Conservation (phyloP, 2,888 invertebrate species). For the Synanthedon vespiformis region DNA sequence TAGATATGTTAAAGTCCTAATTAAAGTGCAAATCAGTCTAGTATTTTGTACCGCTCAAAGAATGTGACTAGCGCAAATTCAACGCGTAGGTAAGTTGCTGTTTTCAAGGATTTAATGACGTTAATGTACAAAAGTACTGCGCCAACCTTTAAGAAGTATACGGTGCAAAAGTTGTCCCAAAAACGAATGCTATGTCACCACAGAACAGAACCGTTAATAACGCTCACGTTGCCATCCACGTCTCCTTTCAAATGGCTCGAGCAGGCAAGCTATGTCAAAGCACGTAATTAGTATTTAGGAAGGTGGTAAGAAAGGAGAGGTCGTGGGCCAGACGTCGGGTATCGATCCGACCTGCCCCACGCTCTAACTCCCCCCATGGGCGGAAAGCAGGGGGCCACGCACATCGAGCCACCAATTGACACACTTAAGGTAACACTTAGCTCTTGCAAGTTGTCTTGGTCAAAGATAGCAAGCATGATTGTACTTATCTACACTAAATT, state of each 20-base stretch:
- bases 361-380: constrained; percentile 26
- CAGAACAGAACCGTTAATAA: constrained; percentile 44
- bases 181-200: not conserved
- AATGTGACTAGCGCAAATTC: too few relatives aligned
- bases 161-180: not conserved
- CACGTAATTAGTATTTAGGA: constrained; percentile 72
- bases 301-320: constrained; percentile 71
- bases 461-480: constrained; percentile 8
- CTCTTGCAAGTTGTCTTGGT: constrained; percentile 48
- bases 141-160: too few relatives aligned
- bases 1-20: too few relatives aligned
- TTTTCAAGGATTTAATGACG: too few relatives aligned
- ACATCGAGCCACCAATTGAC: constrained; percentile 68
- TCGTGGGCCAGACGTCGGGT: constrained; percentile 74
- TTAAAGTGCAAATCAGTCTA: too few relatives aligned
- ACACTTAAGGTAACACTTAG: constrained; percentile 67
- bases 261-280: constrained; percentile 67
- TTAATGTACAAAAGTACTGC: too few relatives aligned
- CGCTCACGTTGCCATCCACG: constrained; percentile 49
- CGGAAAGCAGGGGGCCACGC: constrained; percentile 52
- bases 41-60: too few relatives aligned
- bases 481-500: not conserved
- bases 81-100: too few relatives aligned
- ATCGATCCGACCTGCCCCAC: constrained; percentile 75
- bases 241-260: constrained; percentile 60